These are phyloP conservation scores for Idaea dimidiata DNA, from an alignment of 2,888 invertebrate genomes.

Conservation along the genomic window DNA sequence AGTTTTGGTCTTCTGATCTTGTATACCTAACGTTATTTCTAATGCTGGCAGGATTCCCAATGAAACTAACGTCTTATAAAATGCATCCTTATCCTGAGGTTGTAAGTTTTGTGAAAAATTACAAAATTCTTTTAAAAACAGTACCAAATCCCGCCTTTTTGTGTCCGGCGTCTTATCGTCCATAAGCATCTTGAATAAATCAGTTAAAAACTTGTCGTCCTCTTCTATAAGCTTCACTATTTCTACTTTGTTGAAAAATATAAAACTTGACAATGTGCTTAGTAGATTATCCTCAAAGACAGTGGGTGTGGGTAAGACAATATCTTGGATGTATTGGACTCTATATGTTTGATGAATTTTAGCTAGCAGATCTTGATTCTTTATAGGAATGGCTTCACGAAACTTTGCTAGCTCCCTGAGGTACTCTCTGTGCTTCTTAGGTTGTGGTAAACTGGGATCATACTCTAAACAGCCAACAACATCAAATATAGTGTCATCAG, in stretches of 20 bases:
- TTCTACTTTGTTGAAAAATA: constrained; percentile 99
- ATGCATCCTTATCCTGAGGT: constrained; percentile 97
- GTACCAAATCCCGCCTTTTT: constrained; percentile 95
- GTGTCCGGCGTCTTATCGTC: constrained; percentile 92
- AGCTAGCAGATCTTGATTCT: constrained; percentile 95
- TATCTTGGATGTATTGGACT: constrained; percentile 99
- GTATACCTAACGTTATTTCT: constrained; percentile 94
- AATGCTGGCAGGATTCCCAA: constrained; percentile 93
- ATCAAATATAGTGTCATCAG: constrained; percentile 97
- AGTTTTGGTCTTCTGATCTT: constrained; percentile 96
- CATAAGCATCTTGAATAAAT: constrained; percentile 95
- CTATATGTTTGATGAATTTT: constrained; percentile 99
- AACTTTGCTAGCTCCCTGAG: constrained; percentile 95
- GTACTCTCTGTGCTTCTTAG: constrained; percentile 97
- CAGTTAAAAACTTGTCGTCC: constrained; percentile 97
- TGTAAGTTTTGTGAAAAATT: constrained; percentile 99
- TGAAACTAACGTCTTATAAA: constrained; percentile 96
- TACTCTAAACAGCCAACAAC: constrained; percentile 99
- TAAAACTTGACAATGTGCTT: constrained; percentile 98
- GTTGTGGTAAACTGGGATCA: constrained; percentile 92
- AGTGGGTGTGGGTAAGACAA: constrained; percentile 98
- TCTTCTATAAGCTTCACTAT: constrained; percentile 99
- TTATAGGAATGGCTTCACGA: constrained; percentile 96
- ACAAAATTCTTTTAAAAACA: constrained; percentile 99
- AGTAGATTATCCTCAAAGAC: constrained; percentile 99